These are phyloP conservation scores for Nebria ingens DNA, from an alignment of 1,140 invertebrate species.

Conservation along the genomic window DNA sequence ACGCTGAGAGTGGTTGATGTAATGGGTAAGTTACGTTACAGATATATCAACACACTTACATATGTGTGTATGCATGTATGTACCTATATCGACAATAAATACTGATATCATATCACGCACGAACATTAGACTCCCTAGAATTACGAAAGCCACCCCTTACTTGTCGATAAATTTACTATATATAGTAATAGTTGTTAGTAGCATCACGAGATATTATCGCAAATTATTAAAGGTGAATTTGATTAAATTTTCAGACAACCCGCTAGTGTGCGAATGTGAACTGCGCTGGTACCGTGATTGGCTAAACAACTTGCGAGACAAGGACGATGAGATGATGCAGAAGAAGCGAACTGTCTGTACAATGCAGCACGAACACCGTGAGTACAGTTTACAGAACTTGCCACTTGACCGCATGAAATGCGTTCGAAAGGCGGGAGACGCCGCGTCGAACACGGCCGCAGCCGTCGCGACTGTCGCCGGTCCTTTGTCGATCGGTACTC, in stretches of 20 bases:
- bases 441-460: conserved; percentile 22
- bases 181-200: too few species aligned
- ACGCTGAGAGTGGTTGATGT: conserved; percentile 75
- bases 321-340: conserved; percentile 75
- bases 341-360: conserved; percentile 73
- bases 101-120: too few species aligned
- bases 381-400: conserved; percentile 69
- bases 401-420: conserved; percentile 72
- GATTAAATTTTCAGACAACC: conserved; percentile 61
- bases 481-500: conserved; percentile 5
- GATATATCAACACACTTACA: too few species aligned
- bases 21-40: conserved; percentile 71
- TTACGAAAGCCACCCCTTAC: too few species aligned
- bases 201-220: conserved; percentile 6
- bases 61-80: too few species aligned
- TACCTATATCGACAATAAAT: too few species aligned
- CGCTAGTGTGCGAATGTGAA: conserved; percentile 76
- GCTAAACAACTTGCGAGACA: conserved; percentile 59
- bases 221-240: conserved; percentile 12
- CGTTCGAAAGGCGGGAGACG: conserved; percentile 48
- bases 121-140: too few species aligned
- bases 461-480: not conserved
- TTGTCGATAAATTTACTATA: too few species aligned
- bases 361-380: conserved; percentile 60
- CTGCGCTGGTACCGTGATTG: conserved; percentile 76